A percentile compares a stretch with the other conserved stretches of the same genome.
Conservation (phyloP, 2,888 invertebrate genomes). For the Leucophenga maculata region DNA sequence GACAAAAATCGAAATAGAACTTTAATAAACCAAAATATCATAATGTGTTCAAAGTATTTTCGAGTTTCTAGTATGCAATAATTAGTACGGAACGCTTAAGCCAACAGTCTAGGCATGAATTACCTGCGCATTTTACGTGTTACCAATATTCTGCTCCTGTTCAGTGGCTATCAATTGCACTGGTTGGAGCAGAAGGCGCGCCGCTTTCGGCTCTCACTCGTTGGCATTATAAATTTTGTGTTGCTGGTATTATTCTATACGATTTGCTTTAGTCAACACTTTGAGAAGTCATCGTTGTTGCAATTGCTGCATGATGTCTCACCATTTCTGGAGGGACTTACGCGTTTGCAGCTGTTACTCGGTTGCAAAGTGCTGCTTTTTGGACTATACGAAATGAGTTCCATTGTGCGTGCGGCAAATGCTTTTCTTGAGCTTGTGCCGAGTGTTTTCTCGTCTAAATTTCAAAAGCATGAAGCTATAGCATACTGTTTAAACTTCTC, state of each 20-base stretch:
- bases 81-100: neutral
- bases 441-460: neutral
- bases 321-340: slow-evolving; percentile 55
- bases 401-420: slow-evolving; percentile 45
- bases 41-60: neutral
- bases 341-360: slow-evolving; percentile 56
- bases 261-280: slow-evolving; percentile 61
- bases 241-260: slow-evolving; percentile 44
- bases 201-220: slow-evolving; percentile 46
- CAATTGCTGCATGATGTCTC: slow-evolving; percentile 54
- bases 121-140: slow-evolving; percentile 49
- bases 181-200: slow-evolving; percentile 42
- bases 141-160: slow-evolving; percentile 45
- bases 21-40: neutral
- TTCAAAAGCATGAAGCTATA: slow-evolving; percentile 36
- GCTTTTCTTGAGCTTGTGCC: slow-evolving; percentile 42
- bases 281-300: slow-evolving; percentile 51
- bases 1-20: slow-evolving; percentile 26
- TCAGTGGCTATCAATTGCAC: slow-evolving; percentile 53
- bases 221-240: slow-evolving; percentile 43
- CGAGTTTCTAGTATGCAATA: neutral
- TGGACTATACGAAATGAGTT: slow-evolving; percentile 50
- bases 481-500: slow-evolving; percentile 53
- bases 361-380: slow-evolving; percentile 57
- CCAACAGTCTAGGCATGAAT: slow-evolving; percentile 46